These are phyloP conservation scores for Ailurus styani DNA, from an alignment of 2,113 vertebrate genomes.

Conservation along the genomic window DNA sequence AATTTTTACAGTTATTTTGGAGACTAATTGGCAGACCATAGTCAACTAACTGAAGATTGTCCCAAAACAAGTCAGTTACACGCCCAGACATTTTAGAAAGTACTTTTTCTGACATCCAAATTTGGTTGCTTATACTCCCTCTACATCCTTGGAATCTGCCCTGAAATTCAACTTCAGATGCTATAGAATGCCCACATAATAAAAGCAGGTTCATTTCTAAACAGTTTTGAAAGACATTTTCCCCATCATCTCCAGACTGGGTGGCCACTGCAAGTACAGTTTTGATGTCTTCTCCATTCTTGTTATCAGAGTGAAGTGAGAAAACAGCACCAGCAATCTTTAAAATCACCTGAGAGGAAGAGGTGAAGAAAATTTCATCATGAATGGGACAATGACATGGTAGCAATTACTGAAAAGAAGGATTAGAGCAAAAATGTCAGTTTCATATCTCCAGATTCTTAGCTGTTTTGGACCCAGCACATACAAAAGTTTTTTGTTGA, in stretches of 20 bases:
- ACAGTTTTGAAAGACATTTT: neutral
- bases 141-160: neutral
- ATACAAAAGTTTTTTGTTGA: neutral
- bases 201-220: neutral
- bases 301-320: neutral
- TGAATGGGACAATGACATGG: neutral
- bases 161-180: neutral
- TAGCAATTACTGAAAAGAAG: neutral
- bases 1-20: neutral
- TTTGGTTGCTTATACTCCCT: neutral
- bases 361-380: neutral
- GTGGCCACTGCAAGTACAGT: neutral
- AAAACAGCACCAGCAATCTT: neutral
- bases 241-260: neutral
- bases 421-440: neutral
- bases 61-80: neutral
- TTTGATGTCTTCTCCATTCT: neutral
- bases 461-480: neutral
- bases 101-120: neutral
- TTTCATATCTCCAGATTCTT: neutral
- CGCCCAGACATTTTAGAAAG: neutral
- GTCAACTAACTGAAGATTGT: neutral
- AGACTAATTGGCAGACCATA: neutral
- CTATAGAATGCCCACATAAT: neutral
- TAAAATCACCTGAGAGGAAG: neutral